Base-by-base conservation (phyloP, 2,113 vertebrate genomes). In the Hippocampus barbouri region DNA sequence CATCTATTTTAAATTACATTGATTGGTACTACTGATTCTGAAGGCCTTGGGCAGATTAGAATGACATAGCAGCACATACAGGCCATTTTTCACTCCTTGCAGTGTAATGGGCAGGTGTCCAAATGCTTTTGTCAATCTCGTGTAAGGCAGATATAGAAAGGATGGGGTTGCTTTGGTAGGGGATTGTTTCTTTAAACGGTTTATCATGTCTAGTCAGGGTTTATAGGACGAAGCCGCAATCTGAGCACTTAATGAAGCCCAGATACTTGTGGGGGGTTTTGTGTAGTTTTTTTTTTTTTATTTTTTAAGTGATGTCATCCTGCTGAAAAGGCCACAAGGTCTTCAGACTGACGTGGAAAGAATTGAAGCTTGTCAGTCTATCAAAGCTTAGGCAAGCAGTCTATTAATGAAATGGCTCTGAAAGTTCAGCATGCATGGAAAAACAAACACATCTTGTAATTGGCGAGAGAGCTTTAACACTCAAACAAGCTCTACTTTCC, bases 241-340 rank as follows among this genome's bases (percentile, higher is more conserved):
- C 54, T 69, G 18, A 25, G 41, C 34, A 66, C 47, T 59, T 53
- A 71, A 53, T 34, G n/a, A 72, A 57, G 62, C 75, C 65, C 73
- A 68, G 67, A 8, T n/a, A 56, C 8, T 0, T 23, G n/a, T 2
- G 15, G 15, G 20, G 16, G 41, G 21, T 34, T 34, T 4, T 34
- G 30, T 34, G 5, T 5, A 34, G 9, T 34, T 18, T 1, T 2
- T 6, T 18, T 5, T 54, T 16, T 74, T 68, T 73, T 60, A n/a
- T 15, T 74, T 71, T 73, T 51, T 1, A 59, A 71, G 45, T 69
- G 77, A 83, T 71, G 80, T 86, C 78, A 84, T 73, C 43, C 56
- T 53, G 70, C 72, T 75, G 70, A 76, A 83, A 85, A 83, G 82
- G 79, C 75, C 71, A 14, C 14, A 63, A 2, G 64, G 74, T 76